Evolutionary conservation across 2,888 invertebrate genomes (phyloP).

Genomic region (Danaus chrysippus): DNA sequence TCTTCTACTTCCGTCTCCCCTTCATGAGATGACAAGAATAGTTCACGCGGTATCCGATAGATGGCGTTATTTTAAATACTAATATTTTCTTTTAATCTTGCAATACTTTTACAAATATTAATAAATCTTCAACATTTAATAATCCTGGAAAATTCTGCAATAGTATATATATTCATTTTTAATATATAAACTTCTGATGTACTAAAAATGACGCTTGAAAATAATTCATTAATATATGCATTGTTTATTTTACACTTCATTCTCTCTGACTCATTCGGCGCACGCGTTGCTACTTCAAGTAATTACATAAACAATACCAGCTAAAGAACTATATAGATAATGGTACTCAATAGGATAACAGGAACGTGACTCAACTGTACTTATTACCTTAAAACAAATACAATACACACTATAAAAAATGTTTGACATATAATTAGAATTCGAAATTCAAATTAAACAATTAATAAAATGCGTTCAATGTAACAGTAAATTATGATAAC

Average conservation of each 20-base stretch:
- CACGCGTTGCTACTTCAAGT: slow-evolving; percentile 27
- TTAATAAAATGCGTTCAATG: slow-evolving; percentile 5
- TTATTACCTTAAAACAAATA: background rate
- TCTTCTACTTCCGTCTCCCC: slow-evolving; percentile 61
- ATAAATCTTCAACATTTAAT: background rate
- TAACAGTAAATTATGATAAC: slow-evolving; percentile 12
- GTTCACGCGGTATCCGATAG: slow-evolving; percentile 45
- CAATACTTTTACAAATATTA: background rate
- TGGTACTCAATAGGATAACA: background rate
- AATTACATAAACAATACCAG: slow-evolving; percentile 25
- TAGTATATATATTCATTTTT: too few species aligned
- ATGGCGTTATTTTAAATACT: slow-evolving; percentile 44
- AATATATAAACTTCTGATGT: too few species aligned
- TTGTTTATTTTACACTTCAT: too few species aligned
- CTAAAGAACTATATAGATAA: background rate
- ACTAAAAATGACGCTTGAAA: too few species aligned
- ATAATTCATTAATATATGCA: too few species aligned
- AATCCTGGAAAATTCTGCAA: background rate
- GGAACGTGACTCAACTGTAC: background rate
- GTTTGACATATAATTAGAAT: background rate
- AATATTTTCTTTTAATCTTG: background rate
- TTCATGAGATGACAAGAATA: slow-evolving; percentile 39
- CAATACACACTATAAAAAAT: background rate
- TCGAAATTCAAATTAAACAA: background rate
- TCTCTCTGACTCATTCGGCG: slow-evolving; percentile 25